Base-by-base conservation (phyloP, 2,113 vertebrate species). In the Nerophis ophidion region DNA sequence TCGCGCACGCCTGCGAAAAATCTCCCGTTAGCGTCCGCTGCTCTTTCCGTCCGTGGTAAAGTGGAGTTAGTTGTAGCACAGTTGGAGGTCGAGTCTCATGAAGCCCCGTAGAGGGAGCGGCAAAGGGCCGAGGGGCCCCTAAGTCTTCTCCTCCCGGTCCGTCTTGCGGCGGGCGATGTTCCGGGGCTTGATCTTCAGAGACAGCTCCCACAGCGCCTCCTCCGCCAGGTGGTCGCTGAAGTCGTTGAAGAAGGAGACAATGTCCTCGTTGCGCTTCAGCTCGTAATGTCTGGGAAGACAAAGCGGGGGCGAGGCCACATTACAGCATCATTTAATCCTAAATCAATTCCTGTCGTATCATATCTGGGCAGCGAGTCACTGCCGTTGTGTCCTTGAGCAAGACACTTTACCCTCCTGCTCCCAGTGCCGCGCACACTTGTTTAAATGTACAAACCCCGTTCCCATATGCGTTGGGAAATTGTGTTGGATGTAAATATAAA, bases 171-270 rank as follows among this genome's bases (percentile, higher is more conserved):
- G 82, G 0, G 92, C 86, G 54, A 98, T 94, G 88, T 97, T 98
- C 16, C 95, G 89, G 9, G 97, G 97, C 65, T 98, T 98, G 84
- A 99, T 99, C 86, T 99, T 99, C 67, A 98, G 90, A 13, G 97
- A 99, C 46, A 99, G 92, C 77, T 99, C 97, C 97, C 97, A 99
- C 19, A 99, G 75, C 5, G 97, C 97, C 84, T 99, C 97, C 85
- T 99, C 97, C 0, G 97, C 97, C 79, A 99, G 89, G 86, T 99
- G 97, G 87, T 99, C 97, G 2, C 95, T 96, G 89, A 99, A 99
- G 77, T 99, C 97, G 1, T 99, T 99, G 91, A 99, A 99, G 89
- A 99, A 99, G 0, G 81, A 95, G 55, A 99, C 92, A 5, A 99
- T 97, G 85, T 98, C 97, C 0, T 98, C 97, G 0, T 97, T 97